Conservation (phyloP, 2,113 vertebrate genomes). For the Podilymbus podiceps region DNA sequence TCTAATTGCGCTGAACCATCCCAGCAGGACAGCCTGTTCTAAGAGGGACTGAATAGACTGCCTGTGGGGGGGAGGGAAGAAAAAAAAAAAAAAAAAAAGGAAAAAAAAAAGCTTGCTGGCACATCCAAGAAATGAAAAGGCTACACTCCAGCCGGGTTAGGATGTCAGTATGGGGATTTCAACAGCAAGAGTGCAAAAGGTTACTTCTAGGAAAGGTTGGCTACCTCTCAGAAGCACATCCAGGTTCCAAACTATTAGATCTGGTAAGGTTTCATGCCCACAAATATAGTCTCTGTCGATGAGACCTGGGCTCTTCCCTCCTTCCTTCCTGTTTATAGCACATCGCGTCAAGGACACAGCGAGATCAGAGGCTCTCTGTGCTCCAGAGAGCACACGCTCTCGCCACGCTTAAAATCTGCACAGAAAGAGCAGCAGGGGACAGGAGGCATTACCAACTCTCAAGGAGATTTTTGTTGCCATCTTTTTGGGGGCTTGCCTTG, state of each 20-base stretch:
- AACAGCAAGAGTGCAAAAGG: background rate
- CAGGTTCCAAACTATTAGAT: background rate
- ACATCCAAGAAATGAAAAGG: background rate
- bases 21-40: background rate
- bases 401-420: background rate
- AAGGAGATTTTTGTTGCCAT: background rate
- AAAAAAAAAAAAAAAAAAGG: background rate
- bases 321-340: background rate
- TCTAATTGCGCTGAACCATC: slow-evolving; percentile 23
- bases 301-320: background rate
- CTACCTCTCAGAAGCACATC: background rate
- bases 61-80: background rate
- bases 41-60: background rate
- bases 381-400: background rate
- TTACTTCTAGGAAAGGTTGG: slow-evolving; percentile 9
- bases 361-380: background rate
- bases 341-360: background rate
- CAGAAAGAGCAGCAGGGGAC: background rate
- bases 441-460: background rate
- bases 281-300: background rate
- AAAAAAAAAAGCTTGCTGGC: background rate
- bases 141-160: background rate
- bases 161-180: background rate
- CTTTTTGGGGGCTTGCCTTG: background rate
- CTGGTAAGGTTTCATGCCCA: background rate